These are phyloP conservation scores for Galeopterus variegatus DNA, from an alignment of 2,113 vertebrate species.

Conservation along the genomic window DNA sequence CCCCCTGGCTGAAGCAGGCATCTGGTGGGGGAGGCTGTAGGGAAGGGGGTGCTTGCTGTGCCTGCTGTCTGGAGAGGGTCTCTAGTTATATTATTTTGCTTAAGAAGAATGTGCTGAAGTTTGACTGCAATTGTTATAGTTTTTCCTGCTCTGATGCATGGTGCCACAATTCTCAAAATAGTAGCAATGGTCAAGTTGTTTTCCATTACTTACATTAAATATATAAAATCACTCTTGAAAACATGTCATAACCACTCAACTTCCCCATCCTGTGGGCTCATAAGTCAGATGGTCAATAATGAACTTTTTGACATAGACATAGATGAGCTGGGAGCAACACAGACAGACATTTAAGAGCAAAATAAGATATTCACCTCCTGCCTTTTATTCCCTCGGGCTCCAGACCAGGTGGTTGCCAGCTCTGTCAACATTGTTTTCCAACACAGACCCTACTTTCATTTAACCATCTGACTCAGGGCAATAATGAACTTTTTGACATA, in stretches of 20 bases:
- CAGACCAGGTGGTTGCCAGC: not conserved
- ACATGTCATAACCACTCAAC: not conserved
- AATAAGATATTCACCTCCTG: not conserved
- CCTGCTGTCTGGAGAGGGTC: not conserved
- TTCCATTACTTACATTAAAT: slow-evolving; percentile 8
- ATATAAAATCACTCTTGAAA: not conserved
- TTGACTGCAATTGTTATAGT: not conserved
- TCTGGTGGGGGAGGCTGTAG: rapidly evolving
- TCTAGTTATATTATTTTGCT: not conserved
- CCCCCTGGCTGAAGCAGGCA: not conserved
- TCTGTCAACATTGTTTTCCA: slow-evolving; percentile 69
- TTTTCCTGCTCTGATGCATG: not conserved
- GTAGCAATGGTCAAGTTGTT: not conserved
- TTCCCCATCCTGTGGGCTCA: not conserved
- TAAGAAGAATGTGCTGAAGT: not conserved
- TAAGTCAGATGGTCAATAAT: not conserved
- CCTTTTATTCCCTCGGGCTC: not conserved
- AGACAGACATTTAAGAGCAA: not conserved
- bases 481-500: slow-evolving; percentile 47
- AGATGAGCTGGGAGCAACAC: not conserved
- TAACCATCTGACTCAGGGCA: too few relatives aligned
- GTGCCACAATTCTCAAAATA: slow-evolving; percentile 28
- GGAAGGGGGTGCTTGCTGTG: rapidly evolving
- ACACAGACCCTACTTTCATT: not conserved
- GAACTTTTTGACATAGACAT: slow-evolving; percentile 21